Evolutionary conservation across 1,140 invertebrate species (phyloP).

Genomic region (Pseudomyrmex dendroicus): DNA sequence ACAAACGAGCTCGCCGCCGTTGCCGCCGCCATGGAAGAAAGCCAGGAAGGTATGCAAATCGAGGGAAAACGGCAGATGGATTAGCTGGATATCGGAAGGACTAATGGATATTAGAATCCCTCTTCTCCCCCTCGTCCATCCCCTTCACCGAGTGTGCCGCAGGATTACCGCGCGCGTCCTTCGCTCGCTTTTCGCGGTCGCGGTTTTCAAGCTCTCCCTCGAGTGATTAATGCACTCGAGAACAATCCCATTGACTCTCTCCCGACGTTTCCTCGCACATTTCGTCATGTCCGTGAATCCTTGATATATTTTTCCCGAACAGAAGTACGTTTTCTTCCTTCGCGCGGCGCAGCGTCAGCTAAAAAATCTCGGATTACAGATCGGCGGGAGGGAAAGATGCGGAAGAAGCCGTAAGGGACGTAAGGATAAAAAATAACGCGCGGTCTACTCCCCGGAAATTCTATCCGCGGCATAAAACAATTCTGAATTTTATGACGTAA

Average conservation of each 20-base stretch:
- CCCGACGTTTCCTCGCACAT: neutral
- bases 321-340: neutral
- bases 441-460: conserved; percentile 14
- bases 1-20: conserved; percentile 54
- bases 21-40: conserved; percentile 55
- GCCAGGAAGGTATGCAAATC: conserved; percentile 72
- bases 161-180: conserved; percentile 50
- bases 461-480: conserved; percentile 10
- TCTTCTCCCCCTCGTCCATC: too few relatives aligned
- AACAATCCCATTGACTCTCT: neutral
- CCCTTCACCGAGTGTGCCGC: neutral
- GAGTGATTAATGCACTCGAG: conserved; percentile 29
- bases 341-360: neutral
- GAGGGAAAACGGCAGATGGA: conserved; percentile 66
- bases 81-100: conserved; percentile 67
- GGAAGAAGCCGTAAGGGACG: neutral
- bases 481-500: conserved; percentile 28
- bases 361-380: neutral
- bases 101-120: conserved; percentile 73
- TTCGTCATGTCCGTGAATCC: neutral
- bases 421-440: neutral
- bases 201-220: neutral
- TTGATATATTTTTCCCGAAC: neutral
- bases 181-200: neutral
- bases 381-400: neutral